Percentiles rank a stretch among this genome's conserved stretches.
Evolutionary conservation across 2,113 vertebrate species (phyloP).

Genomic region (Pseudorectes ferrugineus): DNA sequence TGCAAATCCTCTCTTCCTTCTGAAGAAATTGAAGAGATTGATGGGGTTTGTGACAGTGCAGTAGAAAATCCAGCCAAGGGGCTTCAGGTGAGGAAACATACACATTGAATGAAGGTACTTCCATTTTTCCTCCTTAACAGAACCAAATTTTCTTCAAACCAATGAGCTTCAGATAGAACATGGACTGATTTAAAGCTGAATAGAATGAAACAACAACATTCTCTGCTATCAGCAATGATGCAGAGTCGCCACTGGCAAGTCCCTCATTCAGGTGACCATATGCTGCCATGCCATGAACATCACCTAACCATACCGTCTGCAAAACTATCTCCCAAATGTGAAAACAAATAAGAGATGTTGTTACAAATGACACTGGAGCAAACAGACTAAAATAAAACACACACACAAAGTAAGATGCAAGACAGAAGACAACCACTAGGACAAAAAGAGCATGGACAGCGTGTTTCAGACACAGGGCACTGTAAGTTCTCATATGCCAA

Average conservation of each 20-base stretch:
- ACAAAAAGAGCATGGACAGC: not conserved
- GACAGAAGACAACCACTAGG: not conserved
- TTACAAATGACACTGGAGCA: not conserved
- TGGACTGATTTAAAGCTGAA: not conserved
- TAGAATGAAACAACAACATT: not conserved
- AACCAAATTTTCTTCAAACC: not conserved
- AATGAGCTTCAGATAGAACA: not conserved
- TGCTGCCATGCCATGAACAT: not conserved
- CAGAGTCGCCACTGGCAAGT: not conserved
- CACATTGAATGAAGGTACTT: not conserved
- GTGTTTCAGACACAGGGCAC: not conserved
- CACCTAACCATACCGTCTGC: not conserved
- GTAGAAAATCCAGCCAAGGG: conserved; percentile 34
- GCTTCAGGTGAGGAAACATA: conserved; percentile 22
- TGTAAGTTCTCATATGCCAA: not conserved
- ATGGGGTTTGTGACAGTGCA: conserved; percentile 58
- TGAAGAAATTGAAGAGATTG: conserved; percentile 77
- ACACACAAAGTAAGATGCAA: not conserved
- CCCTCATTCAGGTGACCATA: accelerated
- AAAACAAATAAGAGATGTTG: not conserved
- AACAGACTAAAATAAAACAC: not conserved
- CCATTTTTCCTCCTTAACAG: not conserved
- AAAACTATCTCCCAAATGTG: not conserved
- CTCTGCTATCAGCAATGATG: not conserved
- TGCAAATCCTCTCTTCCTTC: conserved; percentile 78